Conservation (phyloP, 2,797 vertebrate species). For the Dryobates pubescens region DNA sequence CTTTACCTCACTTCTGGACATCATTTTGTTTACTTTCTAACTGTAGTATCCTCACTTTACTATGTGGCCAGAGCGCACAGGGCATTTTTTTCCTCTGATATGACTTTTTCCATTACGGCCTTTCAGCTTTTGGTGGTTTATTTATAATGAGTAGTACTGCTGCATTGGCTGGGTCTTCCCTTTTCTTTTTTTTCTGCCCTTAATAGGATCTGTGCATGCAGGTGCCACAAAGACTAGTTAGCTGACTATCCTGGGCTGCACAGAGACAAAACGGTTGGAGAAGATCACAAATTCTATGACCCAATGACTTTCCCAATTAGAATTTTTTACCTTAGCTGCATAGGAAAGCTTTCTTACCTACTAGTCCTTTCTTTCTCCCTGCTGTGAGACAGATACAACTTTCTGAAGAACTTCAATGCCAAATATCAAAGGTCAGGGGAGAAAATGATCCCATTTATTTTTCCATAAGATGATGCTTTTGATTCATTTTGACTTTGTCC, state of each 20-base stretch:
- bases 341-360: not conserved
- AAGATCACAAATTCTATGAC: not conserved
- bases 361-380: fast-evolving
- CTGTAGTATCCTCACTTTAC: not conserved
- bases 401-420: not conserved
- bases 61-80: not conserved
- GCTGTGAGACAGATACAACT: not conserved
- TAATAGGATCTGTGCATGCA: not conserved
- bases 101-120: not conserved
- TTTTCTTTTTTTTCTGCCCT: not conserved
- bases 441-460: not conserved
- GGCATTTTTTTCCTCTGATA: not conserved
- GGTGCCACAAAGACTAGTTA: not conserved
- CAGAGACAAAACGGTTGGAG: not conserved
- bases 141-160: not conserved
- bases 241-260: not conserved
- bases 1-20: not conserved
- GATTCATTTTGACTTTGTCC: not conserved
- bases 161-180: not conserved
- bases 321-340: not conserved
- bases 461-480: not conserved
- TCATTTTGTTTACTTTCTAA: not conserved
- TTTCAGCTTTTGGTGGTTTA: not conserved
- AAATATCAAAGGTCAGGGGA: not conserved
- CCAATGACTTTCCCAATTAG: not conserved